phyloP scores from a whole-genome alignment of 92 coral and sea anemone genomes.

The Umimayanthus kanabou region DNA sequence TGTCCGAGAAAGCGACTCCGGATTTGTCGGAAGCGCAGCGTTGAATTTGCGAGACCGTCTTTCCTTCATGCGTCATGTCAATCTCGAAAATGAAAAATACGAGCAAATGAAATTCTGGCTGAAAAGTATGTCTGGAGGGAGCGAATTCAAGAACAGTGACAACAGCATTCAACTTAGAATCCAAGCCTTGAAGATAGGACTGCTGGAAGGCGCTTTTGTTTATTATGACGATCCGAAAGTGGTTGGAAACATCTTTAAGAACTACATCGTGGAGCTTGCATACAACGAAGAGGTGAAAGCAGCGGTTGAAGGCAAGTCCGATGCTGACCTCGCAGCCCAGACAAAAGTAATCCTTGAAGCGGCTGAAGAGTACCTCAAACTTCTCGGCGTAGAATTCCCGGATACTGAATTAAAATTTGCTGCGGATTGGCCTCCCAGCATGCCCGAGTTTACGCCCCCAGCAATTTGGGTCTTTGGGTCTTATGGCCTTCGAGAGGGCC shows the following conservation, averaged over 20 bases:
- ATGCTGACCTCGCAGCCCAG: slow-evolving; percentile 51
- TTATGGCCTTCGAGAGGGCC: slow-evolving; percentile 80
- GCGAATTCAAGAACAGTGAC: slow-evolving; percentile 48
- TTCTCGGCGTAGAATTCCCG: slow-evolving; percentile 44
- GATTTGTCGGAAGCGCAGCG: slow-evolving; percentile 67
- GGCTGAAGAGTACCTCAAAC: slow-evolving; percentile 61
- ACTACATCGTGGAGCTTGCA: slow-evolving; percentile 43
- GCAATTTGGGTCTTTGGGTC: slow-evolving; percentile 95
- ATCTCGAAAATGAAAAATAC: slow-evolving; percentile 57
- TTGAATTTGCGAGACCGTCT: slow-evolving; percentile 67
- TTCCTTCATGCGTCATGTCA: slow-evolving; percentile 52
- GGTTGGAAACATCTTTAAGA: slow-evolving; percentile 49
- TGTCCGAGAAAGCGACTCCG: slow-evolving; percentile 56
- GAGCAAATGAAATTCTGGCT: slow-evolving; percentile 60
- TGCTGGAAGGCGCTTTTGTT: slow-evolving; percentile 65
- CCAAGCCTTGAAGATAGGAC: slow-evolving; percentile 61
- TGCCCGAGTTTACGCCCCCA: slow-evolving; percentile 70
- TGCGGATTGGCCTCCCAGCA: slow-evolving; percentile 48
- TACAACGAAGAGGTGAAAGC: slow-evolving; percentile 54
- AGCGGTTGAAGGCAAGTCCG: slow-evolving; percentile 60
- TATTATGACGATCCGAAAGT: slow-evolving; percentile 62
- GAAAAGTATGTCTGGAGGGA: slow-evolving; percentile 44
- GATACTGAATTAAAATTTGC: slow-evolving; percentile 57
- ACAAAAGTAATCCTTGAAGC: slow-evolving; percentile 70
- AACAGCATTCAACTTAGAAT: slow-evolving; percentile 53